Evolutionary conservation across 2,113 vertebrate genomes (phyloP).

Genomic region (Raja brachyura): DNA sequence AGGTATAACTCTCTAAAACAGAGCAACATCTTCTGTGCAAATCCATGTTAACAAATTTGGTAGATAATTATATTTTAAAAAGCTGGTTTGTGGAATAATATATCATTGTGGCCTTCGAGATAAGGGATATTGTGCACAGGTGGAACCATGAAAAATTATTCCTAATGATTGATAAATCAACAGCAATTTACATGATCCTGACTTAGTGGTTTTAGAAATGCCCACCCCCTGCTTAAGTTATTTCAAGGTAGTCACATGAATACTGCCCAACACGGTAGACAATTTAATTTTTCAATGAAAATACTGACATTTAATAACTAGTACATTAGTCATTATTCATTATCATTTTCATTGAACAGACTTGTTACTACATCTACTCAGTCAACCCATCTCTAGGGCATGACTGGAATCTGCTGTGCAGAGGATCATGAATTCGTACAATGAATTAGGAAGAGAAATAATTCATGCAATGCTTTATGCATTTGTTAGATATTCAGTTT

Average conservation of each 20-base stretch:
- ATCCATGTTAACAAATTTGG: neutral
- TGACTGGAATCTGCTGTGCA: neutral
- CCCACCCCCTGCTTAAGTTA: neutral
- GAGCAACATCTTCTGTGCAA: neutral
- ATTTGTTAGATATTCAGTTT: neutral
- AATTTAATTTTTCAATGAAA: neutral
- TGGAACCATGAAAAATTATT: neutral
- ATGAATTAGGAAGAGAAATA: conserved; percentile 1
- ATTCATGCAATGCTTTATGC: neutral
- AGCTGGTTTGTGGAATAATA: neutral
- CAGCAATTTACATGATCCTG: conserved; percentile 20
- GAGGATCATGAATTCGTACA: neutral
- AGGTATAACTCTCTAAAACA: neutral
- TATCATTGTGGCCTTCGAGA: neutral
- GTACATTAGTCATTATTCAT: neutral
- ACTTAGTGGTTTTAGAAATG: neutral
- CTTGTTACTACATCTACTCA: neutral
- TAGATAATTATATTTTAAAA: neutral
- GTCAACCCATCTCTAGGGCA: too few relatives aligned
- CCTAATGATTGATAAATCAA: neutral
- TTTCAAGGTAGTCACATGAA: neutral
- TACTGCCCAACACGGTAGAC: neutral
- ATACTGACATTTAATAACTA: neutral
- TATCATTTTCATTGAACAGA: neutral
- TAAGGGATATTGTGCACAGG: neutral